Base-by-base conservation (phyloP, 2,113 vertebrate genomes). In the rat (Rattus norvegicus) region DNA sequence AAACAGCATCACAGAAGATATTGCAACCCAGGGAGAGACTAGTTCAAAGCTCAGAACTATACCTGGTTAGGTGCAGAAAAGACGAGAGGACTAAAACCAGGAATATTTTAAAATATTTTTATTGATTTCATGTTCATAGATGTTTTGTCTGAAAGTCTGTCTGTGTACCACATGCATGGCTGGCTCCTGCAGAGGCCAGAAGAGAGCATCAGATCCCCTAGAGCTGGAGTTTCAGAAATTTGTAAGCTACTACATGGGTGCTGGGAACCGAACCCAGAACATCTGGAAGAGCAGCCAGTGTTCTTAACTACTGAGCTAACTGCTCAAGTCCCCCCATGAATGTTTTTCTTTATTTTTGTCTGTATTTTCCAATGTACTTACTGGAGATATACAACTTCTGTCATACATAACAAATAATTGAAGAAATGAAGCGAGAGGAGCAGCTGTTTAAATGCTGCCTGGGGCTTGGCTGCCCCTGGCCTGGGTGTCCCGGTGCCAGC, bases 401-500 rank as follows among this genome's bases (percentile, higher is more conserved):
- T 59, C 54, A n/a, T 16, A 59, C 10, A n/a, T 13, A 81, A 52
- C 47, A 52, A 77, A 49, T 59, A 49, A 81, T 13, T 24, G 12
- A 61, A 43, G 80, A 4, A 79, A 59, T 2, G 54, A 59, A 54
- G 33, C 0, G 2, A 83, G 52, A 11, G 22, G 54, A 11, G n/a
- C 56, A 83, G 80, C 56, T 61, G 22, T 26, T 83, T 22, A 26
- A 4, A 61, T 11, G 13, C 36, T 39, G 11, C 36, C 54, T 28
- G 80, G 28, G 33, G 52, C 49, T 36, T 20, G 77, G 77, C 77
- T 30, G 22, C 22, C 61, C 49, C 17, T 0, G 22, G 30, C 17
- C n/a, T n/a, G 52, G 79, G 33, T 56, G 52, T 59, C 54, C 36
- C 2, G 0, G 6, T 1, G 20, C 12, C 36, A 24, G 6, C 3